Base-by-base conservation (phyloP, 1,140 invertebrate species). In the Aphelinus atriplicis region DNA sequence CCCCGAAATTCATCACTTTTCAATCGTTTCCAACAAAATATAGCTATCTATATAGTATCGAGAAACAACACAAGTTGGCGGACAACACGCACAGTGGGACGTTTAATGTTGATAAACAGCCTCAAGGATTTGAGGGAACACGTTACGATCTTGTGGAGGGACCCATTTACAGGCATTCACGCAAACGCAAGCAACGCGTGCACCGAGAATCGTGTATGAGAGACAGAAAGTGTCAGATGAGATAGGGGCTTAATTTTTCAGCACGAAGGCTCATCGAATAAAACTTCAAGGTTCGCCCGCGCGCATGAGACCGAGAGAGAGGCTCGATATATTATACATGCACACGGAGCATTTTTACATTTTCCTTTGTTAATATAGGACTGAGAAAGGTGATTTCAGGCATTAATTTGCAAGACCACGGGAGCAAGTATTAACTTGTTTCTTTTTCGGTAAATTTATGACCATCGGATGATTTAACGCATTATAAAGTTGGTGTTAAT, bases 401-500 rank as follows among this genome's bases (percentile, higher is more conserved):
- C 66, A 57, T 57, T 47, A 46, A 47, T 57, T 66, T 55, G 7
- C 2, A 66, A 9, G 42, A n/a, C 56, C 51, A n/a, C 64, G 64
- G 51, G 47, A 66, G 42, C 51, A 46, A 64, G 7, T 26, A 45
- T 66, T 47, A 7, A 2, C 43, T 66, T 45, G 26, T 53, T 57
- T 26, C 7, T 53, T 68, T 6, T 5, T 57, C 57, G 5, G 50
- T 57, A n/a, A 51, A 51, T 51, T 66, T 66, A 66, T 10, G 46
- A 55, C 26, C 3, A 26, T 2, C 55, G 26, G 5, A 57, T 57
- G 55, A 68, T 66, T 66, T 66, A 68, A 45, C 2, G 55, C 26
- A 68, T 43, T n/a, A 68, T 57, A 57, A 68, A 53, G 43, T 1
- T 47, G n/a, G 45, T 46, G 45, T 57, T 57, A 68, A 68, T 68